These are phyloP conservation scores for Camponotus fellah DNA, from an alignment of 2,888 invertebrate genomes.

Conservation along the genomic window DNA sequence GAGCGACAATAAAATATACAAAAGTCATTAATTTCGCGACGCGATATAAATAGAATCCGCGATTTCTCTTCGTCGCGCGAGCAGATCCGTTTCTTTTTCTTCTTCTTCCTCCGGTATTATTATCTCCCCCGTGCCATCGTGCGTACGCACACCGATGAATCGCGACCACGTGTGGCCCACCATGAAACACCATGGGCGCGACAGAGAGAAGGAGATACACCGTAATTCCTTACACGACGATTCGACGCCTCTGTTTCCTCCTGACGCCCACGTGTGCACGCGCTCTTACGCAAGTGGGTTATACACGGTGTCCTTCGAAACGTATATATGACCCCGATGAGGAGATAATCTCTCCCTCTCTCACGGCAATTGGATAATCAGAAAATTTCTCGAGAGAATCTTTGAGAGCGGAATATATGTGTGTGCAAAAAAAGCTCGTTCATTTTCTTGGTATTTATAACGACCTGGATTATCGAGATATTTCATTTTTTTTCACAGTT, in stretches of 20 bases:
- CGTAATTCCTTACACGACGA: conserved; percentile 71
- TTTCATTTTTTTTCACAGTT: not conserved
- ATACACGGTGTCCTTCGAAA: conserved; percentile 14
- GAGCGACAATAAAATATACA: conserved; percentile 27
- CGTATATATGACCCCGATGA: not conserved
- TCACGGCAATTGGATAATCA: not conserved
- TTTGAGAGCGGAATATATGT: not conserved
- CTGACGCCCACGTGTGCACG: conserved; percentile 64
- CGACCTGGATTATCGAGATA: not conserved
- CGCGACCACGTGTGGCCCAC: conserved; percentile 50
- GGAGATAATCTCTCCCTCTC: not conserved
- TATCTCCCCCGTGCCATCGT: conserved; percentile 60
- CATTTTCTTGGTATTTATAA: not conserved
- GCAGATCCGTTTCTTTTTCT: conserved; percentile 1
- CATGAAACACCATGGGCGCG: conserved; percentile 25
- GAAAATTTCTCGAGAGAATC: not conserved
- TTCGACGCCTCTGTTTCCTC: conserved; percentile 72
- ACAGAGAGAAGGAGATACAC: conserved; percentile 35
- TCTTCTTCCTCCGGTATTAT: conserved; percentile 59
- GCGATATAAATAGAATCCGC: conserved; percentile 61
- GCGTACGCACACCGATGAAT: conserved; percentile 27
- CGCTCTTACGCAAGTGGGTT: conserved; percentile 53
- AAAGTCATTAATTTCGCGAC: conserved; percentile 52
- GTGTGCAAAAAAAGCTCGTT: not conserved
- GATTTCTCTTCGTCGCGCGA: conserved; percentile 31